These are phyloP conservation scores for Hermaeophaga mercurialis DNA, from an alignment of 2,888 invertebrate species.

Conservation along the genomic window DNA sequence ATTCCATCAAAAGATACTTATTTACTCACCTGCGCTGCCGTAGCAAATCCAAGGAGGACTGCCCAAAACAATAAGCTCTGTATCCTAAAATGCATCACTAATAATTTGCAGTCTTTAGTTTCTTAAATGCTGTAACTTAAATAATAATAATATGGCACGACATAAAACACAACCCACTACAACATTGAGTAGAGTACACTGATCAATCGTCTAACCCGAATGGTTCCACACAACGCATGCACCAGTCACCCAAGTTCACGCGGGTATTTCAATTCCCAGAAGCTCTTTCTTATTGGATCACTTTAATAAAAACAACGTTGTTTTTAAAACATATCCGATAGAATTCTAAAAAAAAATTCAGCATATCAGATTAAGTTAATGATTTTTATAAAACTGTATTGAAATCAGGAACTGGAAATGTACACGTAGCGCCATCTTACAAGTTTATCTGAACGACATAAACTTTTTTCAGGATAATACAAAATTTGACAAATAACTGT, in stretches of 20 bases:
- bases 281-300: too few relatives aligned
- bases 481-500: too few relatives aligned
- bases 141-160: constrained; percentile 55
- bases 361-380: too few relatives aligned
- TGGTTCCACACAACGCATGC: constrained; percentile 4
- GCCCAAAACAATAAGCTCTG: constrained; percentile 74
- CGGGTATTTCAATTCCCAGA: not conserved
- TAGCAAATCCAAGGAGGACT: constrained; percentile 74
- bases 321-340: too few relatives aligned
- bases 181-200: constrained; percentile 52
- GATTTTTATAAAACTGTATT: too few relatives aligned
- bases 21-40: constrained; percentile 73
- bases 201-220: constrained; percentile 49
- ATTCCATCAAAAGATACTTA: constrained; percentile 4
- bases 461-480: too few relatives aligned
- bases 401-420: too few relatives aligned
- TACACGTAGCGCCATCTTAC: too few relatives aligned
- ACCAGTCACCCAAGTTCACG: not conserved
- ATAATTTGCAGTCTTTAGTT: constrained; percentile 54
- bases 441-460: too few relatives aligned
- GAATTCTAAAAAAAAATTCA: too few relatives aligned
- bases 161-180: constrained; percentile 52
- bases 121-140: constrained; percentile 49
- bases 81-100: constrained; percentile 79
- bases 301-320: too few relatives aligned